Evolutionary conservation across 2,888 invertebrate species (phyloP).

Genomic region (Tricholauxania praeusta): DNA sequence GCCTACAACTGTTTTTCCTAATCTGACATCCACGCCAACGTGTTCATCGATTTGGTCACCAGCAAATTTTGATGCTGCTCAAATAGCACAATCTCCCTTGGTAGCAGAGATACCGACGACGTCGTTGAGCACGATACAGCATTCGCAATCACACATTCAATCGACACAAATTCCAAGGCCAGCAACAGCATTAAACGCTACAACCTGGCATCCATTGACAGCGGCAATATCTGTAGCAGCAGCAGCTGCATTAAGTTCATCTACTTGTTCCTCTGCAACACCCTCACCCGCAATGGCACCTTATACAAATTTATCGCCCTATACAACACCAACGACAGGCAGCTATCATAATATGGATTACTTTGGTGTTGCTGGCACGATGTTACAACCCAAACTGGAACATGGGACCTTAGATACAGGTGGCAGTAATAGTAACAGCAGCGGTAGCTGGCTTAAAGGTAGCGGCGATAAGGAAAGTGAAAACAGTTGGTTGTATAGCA

Average conservation of each 20-base stretch:
- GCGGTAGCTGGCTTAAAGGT: background rate
- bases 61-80: slow-evolving; percentile 1
- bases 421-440: background rate
- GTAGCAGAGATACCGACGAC: background rate
- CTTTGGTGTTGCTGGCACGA: background rate
- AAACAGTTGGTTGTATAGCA: slow-evolving; percentile 5
- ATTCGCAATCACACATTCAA: background rate
- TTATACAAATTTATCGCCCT: background rate
- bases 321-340: background rate
- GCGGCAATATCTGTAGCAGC: slow-evolving; percentile 13
- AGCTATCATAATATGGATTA: slow-evolving; percentile 12
- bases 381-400: slow-evolving; percentile 19
- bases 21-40: background rate
- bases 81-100: background rate
- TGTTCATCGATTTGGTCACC: slow-evolving; percentile 16
- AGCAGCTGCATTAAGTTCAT: slow-evolving; percentile 16
- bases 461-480: no score
- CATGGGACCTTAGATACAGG: background rate
- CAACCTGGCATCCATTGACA: slow-evolving; percentile 10
- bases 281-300: slow-evolving; percentile 16
- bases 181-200: background rate
- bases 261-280: slow-evolving; percentile 13
- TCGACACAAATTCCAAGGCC: background rate
- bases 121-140: background rate
- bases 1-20: background rate